Percentiles rank a stretch among this genome's conserved stretches.
phyloP scores from a whole-genome alignment of 2,888 invertebrate genomes.

The Empis stercorea region DNA sequence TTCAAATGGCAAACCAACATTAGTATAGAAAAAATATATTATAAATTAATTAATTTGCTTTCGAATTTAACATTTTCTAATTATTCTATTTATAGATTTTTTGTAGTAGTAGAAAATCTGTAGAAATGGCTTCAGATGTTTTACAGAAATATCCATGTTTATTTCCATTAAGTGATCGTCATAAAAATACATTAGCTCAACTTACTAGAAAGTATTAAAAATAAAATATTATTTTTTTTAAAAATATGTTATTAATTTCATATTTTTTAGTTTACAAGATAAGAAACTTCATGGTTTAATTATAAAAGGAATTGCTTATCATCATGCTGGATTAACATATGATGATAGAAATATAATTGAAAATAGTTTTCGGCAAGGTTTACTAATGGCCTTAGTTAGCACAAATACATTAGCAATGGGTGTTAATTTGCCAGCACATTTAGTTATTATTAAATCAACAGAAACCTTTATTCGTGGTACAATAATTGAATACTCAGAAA shows the following conservation, averaged over 20 bases:
- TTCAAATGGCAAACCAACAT: conserved; percentile 58
- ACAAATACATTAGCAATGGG: conserved; percentile 67
- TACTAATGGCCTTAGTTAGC: conserved; percentile 55
- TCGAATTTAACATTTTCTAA: background rate
- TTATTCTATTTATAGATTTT: conserved; percentile 44
- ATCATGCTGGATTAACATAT: conserved; percentile 61
- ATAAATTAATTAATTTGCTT: background rate
- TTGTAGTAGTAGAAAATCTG: conserved; percentile 64
- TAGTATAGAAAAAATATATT: conserved; percentile 37
- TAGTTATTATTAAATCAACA: conserved; percentile 70
- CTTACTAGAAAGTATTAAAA: conserved; percentile 36
- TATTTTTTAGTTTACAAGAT: conserved; percentile 20
- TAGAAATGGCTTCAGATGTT: conserved; percentile 51
- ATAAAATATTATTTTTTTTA: background rate
- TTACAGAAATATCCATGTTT: conserved; percentile 24
- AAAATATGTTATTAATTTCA: background rate
- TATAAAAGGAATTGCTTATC: conserved; percentile 55
- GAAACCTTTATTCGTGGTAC: conserved; percentile 16
- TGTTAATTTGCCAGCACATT: conserved; percentile 70
- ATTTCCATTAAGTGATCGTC: conserved; percentile 10
- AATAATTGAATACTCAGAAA: conserved; percentile 55
- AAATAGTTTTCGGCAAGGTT: conserved; percentile 48
- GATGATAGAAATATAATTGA: conserved; percentile 55
- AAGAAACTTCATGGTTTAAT: conserved; percentile 38
- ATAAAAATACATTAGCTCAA: conserved; percentile 36